phyloP scores from a whole-genome alignment of 1,140 invertebrate species.

The Paraescarpia echinospica region DNA sequence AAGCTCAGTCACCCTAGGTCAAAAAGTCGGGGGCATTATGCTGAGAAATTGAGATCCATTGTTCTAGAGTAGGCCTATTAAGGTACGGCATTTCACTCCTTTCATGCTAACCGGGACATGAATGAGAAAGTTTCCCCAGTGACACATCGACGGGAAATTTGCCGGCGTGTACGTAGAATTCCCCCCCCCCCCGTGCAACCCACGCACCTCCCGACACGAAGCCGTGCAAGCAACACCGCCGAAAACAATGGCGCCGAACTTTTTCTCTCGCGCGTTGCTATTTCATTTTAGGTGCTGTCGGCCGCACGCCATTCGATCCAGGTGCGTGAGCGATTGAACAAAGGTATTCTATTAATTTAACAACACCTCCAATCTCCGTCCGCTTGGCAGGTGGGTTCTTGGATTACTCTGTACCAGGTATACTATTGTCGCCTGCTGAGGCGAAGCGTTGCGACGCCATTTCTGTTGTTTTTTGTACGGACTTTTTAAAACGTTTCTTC shows the following conservation, averaged over 20 bases:
- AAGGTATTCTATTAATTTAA: constrained; percentile 1
- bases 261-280: background rate
- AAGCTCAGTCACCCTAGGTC: too few relatives aligned
- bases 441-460: background rate
- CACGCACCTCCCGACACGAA: background rate
- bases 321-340: background rate
- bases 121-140: background rate
- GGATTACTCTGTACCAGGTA: background rate
- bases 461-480: background rate
- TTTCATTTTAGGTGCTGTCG: background rate
- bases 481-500: background rate
- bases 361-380: background rate
- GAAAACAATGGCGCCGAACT: background rate
- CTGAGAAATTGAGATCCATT: too few relatives aligned
- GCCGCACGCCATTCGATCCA: background rate
- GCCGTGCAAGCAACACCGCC: background rate
- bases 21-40: too few relatives aligned
- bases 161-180: background rate
- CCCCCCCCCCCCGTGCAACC: background rate
- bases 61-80: too few relatives aligned
- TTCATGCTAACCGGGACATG: background rate
- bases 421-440: background rate
- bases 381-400: background rate
- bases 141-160: background rate
- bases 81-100: background rate